Evolutionary conservation across 2,797 vertebrate species (phyloP), one percentile per base, ranked within the genome.

Genomic region (Danio jaintianensis): DNA sequence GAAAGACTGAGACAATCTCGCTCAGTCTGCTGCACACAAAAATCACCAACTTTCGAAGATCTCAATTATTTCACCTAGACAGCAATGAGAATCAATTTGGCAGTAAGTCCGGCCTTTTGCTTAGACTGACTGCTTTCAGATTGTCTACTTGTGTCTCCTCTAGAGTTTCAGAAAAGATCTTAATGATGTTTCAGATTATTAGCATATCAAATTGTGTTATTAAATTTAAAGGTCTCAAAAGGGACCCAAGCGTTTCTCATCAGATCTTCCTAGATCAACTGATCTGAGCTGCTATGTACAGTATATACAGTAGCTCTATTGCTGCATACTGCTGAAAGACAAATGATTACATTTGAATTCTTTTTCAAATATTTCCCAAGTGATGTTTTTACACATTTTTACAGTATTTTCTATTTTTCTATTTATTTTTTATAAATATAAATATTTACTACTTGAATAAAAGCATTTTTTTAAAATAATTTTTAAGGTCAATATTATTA

Each of bases 1-100:
- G 66, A 72, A 63, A 45, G 22, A 47, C 9, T 29, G 38, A 9
- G 70, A 55, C 15, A 70, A 59, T 48, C 40, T 18, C 56, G 53
- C 20, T 66, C 48, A 52, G 61, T 43, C 36, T 47, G 62, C 50
- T 53, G 10, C 62, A 50, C 40, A 45, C 7, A 47, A 5, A 56
- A 48, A 59, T 48, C 13, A n/a, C 22, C 53, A n/a, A 45, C 5
- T 48, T 9, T 36, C 16, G 16, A 58, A 78, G 18, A 36, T 78
- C 42, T 38, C 7, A 10, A 12, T 48, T 18, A 8, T 48, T 77
- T 67, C 63, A 68, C 7, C 40, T 20, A 29, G 29, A 56, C 11
- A 56, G 20, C 40, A 40, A 56, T 5, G 12, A 42, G 66, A 50
- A 4, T 9, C 22, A 48, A 68, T 43, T 36, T 16, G 18, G 12